Percentiles rank a stretch among this genome's conserved stretches.
phyloP scores from a whole-genome alignment of 2,797 vertebrate genomes.

The Coracias cyanogaster region DNA sequence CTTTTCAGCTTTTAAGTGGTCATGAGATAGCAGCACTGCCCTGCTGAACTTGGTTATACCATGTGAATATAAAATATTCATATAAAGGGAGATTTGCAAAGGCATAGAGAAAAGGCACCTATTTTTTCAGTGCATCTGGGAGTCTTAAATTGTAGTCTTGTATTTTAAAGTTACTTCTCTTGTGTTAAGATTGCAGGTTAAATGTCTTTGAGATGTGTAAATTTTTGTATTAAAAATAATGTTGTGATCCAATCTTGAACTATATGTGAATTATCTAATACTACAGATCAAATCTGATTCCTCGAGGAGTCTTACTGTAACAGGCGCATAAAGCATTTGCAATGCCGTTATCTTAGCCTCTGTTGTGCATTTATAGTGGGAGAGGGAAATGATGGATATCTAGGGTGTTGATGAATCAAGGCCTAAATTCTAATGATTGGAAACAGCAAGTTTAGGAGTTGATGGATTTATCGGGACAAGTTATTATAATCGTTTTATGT shows the following conservation, averaged over 20 bases:
- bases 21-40: not conserved
- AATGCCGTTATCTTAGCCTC: not conserved
- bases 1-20: slow-evolving; percentile 1
- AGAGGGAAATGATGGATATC: not conserved
- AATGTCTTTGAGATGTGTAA: not conserved
- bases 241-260: not conserved
- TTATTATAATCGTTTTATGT: not conserved
- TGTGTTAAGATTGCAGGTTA: not conserved
- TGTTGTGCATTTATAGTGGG: not conserved
- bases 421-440: not conserved
- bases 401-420: not conserved
- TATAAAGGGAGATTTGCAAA: not conserved
- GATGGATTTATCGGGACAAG: not conserved
- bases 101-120: not conserved
- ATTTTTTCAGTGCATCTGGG: not conserved
- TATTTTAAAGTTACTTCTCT: not conserved
- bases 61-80: slow-evolving; percentile 16
- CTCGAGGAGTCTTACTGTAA: rapidly evolving
- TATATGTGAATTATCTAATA: not conserved
- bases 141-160: not conserved
- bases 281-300: not conserved
- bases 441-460: not conserved
- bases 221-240: not conserved
- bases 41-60: slow-evolving; percentile 47
- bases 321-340: not conserved